Percentiles rank a stretch among this genome's conserved stretches.
These are phyloP conservation scores for Equus przewalskii DNA, from an alignment of 2,113 vertebrate species.

Conservation along the genomic window DNA sequence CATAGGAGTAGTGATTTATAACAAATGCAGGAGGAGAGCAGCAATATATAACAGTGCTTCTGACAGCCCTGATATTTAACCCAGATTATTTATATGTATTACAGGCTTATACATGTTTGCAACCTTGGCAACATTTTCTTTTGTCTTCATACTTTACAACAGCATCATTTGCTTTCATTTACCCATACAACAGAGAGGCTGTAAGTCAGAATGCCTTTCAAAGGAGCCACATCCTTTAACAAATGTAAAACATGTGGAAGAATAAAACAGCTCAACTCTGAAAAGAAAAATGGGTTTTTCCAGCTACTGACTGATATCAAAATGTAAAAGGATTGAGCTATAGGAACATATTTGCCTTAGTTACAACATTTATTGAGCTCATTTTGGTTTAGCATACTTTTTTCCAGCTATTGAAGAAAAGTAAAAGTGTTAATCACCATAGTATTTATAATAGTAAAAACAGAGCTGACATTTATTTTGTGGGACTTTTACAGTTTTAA, in stretches of 20 bases:
- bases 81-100: slow-evolving; percentile 32
- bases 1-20: not conserved
- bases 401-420: slow-evolving; percentile 25
- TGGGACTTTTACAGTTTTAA: slow-evolving; percentile 1
- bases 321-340: not conserved
- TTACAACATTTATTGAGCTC: slow-evolving; percentile 15
- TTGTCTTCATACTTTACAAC: slow-evolving; percentile 49
- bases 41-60: not conserved
- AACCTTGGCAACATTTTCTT: slow-evolving; percentile 30
- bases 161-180: slow-evolving; percentile 66
- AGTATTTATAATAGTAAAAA: slow-evolving; percentile 49
- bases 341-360: not conserved
- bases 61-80: slow-evolving; percentile 32
- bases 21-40: not conserved
- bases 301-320: not conserved
- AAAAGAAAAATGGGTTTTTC: slow-evolving; percentile 14
- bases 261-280: slow-evolving; percentile 11
- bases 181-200: not conserved
- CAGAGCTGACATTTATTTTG: not conserved
- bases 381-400: not conserved
- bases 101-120: slow-evolving; percentile 25
- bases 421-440: not conserved
- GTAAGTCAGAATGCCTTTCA: slow-evolving; percentile 57
- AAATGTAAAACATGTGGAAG: slow-evolving; percentile 67
- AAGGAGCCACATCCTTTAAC: slow-evolving; percentile 58